Percentiles rank a stretch among this genome's conserved stretches.
Conservation (phyloP, 2,888 invertebrate species). For the Dichetophora obliterata region DNA sequence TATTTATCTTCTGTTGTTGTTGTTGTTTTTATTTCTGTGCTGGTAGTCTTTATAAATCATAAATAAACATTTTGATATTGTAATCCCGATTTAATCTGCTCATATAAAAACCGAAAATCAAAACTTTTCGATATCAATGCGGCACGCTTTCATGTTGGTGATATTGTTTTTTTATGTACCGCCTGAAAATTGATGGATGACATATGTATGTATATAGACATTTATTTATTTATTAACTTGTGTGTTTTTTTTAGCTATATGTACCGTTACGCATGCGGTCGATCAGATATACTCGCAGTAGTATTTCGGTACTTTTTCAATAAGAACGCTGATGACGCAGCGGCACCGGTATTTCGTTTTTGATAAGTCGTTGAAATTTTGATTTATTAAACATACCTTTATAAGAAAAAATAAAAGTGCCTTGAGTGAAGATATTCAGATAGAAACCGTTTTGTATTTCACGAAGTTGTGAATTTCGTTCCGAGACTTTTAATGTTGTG, state of each 20-base stretch:
- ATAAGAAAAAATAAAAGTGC: not conserved
- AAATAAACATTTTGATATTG: slow-evolving; percentile 65
- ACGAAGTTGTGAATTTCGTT: not conserved
- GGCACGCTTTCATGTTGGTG: slow-evolving; percentile 46
- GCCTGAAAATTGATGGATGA: slow-evolving; percentile 42
- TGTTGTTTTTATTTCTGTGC: slow-evolving; percentile 51
- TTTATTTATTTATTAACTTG: not conserved
- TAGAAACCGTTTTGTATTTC: not conserved
- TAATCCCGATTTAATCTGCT: slow-evolving; percentile 60
- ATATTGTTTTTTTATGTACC: slow-evolving; percentile 11
- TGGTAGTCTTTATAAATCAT: slow-evolving; percentile 59
- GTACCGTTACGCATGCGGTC: not conserved
- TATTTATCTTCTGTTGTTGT: slow-evolving; percentile 33
- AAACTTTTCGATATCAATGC: slow-evolving; percentile 44
- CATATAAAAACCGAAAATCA: slow-evolving; percentile 47
- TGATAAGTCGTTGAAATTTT: slow-evolving; percentile 48
- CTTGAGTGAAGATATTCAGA: not conserved
- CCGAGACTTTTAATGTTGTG: not conserved
- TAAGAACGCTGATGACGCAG: not conserved
- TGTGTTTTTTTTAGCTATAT: not conserved
- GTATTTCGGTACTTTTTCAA: not conserved
- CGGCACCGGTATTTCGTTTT: slow-evolving; percentile 4
- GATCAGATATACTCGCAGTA: not conserved
- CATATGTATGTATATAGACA: slow-evolving; percentile 17
- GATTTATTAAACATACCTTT: slow-evolving; percentile 63